phyloP scores from a whole-genome alignment of 2,797 vertebrate genomes.

The Crocodylus rhombifer region DNA sequence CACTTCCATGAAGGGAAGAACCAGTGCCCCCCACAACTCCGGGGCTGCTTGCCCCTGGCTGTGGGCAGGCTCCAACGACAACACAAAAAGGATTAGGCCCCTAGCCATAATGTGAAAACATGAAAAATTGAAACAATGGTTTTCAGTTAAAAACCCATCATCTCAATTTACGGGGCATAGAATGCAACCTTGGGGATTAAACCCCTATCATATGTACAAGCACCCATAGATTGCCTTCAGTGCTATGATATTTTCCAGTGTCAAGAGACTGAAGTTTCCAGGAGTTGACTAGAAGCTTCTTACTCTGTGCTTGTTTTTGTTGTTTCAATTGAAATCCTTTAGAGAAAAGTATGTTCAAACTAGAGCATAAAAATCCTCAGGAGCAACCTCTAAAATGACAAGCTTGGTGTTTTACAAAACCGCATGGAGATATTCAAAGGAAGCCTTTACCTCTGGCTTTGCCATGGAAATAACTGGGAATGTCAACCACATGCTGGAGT shows the following conservation, averaged over 20 bases:
- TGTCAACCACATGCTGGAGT: accelerated
- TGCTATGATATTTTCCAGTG: background rate
- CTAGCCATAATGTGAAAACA: too few relatives aligned
- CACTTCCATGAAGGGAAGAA: too few relatives aligned
- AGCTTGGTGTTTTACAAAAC: background rate
- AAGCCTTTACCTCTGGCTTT: background rate
- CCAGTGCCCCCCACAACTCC: too few relatives aligned
- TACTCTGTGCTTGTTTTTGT: background rate
- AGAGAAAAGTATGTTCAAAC: background rate
- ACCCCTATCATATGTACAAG: too few relatives aligned
- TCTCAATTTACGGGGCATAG: too few relatives aligned
- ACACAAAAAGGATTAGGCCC: too few relatives aligned
- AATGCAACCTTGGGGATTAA: too few relatives aligned
- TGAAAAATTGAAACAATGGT: too few relatives aligned
- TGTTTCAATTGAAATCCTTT: background rate
- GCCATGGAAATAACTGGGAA: background rate
- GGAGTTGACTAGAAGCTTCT: background rate
- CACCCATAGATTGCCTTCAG: background rate
- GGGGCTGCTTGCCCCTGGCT: too few relatives aligned
- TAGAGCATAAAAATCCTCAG: background rate
- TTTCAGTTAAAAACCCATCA: too few relatives aligned
- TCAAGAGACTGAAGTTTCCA: background rate
- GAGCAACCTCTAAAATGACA: background rate
- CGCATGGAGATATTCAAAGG: background rate
- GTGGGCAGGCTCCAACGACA: too few relatives aligned